phyloP scores from a whole-genome alignment of 2,113 vertebrate genomes.

The Nanger granti region DNA sequence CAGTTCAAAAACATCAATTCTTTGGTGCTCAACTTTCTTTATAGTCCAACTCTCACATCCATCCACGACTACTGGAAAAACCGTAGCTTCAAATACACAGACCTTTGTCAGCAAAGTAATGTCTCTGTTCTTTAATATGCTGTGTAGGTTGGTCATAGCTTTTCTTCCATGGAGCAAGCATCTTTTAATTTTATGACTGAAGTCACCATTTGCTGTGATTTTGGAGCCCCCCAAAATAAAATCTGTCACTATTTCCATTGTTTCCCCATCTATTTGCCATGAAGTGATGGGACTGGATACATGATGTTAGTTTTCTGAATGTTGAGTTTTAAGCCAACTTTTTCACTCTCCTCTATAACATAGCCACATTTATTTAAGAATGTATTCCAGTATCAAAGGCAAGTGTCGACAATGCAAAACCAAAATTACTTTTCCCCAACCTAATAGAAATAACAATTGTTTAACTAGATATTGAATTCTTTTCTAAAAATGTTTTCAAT shows the following conservation, averaged over 20 bases:
- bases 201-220: fast-evolving
- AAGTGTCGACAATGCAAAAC: not conserved
- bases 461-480: not conserved
- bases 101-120: not conserved
- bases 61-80: not conserved
- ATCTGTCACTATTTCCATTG: not conserved
- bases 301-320: not conserved
- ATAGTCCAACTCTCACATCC: not conserved
- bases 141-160: not conserved
- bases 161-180: not conserved
- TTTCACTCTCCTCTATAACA: not conserved
- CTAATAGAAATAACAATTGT: not conserved
- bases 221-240: not conserved
- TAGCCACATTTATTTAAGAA: not conserved
- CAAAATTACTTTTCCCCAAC: not conserved
- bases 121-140: not conserved
- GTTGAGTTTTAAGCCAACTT: not conserved
- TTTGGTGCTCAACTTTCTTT: not conserved
- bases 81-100: not conserved
- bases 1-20: not conserved
- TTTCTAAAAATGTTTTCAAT: not conserved
- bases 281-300: not conserved
- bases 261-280: not conserved
- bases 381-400: not conserved
- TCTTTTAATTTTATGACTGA: not conserved